These are phyloP conservation scores for Caenorhabditis remanei DNA, from an alignment of 1,140 invertebrate genomes.

Conservation along the genomic window DNA sequence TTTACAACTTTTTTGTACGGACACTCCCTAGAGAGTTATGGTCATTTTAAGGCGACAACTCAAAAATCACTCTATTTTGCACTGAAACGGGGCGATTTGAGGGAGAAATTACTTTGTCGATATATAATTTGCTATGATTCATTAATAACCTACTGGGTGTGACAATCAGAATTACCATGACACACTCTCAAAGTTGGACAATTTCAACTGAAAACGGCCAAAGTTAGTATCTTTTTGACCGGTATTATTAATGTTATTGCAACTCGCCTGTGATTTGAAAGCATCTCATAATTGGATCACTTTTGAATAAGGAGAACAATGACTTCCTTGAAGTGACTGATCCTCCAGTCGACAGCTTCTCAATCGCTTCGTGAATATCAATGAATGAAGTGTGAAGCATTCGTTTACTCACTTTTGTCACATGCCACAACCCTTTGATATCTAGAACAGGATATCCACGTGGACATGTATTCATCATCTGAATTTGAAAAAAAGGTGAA, in stretches of 20 bases:
- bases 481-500: not conserved
- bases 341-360: conserved; percentile 5
- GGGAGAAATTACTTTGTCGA: too few species aligned
- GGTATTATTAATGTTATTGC: not conserved
- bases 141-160: too few species aligned
- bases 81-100: too few species aligned
- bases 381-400: conserved; percentile 2
- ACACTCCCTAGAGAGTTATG: too few species aligned
- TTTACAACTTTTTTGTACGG: too few species aligned
- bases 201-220: too few species aligned
- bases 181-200: too few species aligned
- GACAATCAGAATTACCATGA: too few species aligned
- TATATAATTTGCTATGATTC: too few species aligned
- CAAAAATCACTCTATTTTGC: too few species aligned
- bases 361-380: conserved; percentile 46
- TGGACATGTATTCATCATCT: conserved; percentile 42
- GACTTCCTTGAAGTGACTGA: conserved; percentile 21
- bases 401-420: conserved; percentile 16
- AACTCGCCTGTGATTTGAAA: conserved; percentile 40
- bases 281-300: conserved; percentile 37
- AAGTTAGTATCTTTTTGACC: not conserved
- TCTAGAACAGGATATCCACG: conserved; percentile 15
- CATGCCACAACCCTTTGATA: conserved; percentile 19
- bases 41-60: too few species aligned
- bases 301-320: conserved; percentile 40